Percentiles rank a stretch among this genome's conserved stretches.
These are phyloP conservation scores for Chloroceryle inda DNA, from an alignment of 2,797 vertebrate genomes.

Conservation along the genomic window DNA sequence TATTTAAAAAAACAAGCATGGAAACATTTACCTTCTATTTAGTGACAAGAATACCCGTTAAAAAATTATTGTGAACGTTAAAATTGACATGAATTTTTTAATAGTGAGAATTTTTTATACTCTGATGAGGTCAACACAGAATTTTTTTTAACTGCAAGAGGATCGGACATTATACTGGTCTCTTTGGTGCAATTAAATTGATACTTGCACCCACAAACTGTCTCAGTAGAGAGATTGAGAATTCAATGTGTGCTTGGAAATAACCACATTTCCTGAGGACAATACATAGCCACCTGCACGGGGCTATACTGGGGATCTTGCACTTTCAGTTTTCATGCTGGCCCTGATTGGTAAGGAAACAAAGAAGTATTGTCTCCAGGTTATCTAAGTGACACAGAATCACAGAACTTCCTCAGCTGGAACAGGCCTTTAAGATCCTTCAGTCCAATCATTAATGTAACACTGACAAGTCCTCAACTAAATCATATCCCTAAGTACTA, in stretches of 20 bases:
- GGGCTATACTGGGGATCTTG: neutral
- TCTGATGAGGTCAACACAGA: neutral
- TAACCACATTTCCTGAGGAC: neutral
- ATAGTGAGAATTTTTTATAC: neutral
- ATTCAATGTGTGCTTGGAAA: neutral
- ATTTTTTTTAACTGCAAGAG: neutral
- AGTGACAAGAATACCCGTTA: neutral
- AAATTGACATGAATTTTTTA: neutral
- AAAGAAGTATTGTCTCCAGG: neutral
- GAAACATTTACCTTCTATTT: neutral
- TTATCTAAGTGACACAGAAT: neutral
- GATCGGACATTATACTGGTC: neutral
- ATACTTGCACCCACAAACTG: neutral
- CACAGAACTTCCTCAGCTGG: no score
- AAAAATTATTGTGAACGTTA: neutral
- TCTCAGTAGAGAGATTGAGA: neutral
- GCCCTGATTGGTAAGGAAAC: neutral
- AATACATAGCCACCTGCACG: accelerated
- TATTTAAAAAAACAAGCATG: neutral
- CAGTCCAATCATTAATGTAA: no score
- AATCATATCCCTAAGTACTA: no score
- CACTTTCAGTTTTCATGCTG: neutral
- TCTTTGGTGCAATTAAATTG: neutral
- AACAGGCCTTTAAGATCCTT: no score
- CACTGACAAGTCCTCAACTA: no score